These are phyloP conservation scores for Andrena trimmerana DNA, from an alignment of 2,888 invertebrate species.

Conservation along the genomic window DNA sequence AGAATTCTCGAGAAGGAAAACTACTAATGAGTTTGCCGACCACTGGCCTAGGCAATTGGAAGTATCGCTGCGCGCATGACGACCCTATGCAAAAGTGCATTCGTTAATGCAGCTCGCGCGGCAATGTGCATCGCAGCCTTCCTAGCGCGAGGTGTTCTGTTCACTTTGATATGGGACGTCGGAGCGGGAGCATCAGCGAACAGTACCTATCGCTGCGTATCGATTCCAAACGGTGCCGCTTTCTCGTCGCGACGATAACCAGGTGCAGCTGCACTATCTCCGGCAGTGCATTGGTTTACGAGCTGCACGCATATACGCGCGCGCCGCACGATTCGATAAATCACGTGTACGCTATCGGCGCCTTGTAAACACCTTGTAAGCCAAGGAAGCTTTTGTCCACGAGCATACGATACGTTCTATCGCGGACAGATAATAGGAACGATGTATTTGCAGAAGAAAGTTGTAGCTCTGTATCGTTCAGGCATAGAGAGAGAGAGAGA, in stretches of 20 bases:
- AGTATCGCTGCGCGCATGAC: too few relatives aligned
- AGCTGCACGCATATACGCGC: conserved; percentile 16
- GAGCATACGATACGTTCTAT: conserved; percentile 19
- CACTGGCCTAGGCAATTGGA: not conserved
- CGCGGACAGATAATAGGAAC: conserved; percentile 11
- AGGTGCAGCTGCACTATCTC: conserved; percentile 30
- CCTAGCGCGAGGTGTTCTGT: not conserved
- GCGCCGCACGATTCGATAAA: conserved; percentile 56
- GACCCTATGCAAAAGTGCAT: too few relatives aligned
- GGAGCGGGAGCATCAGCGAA: not conserved
- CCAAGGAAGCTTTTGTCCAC: conserved; percentile 44
- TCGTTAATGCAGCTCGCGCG: not conserved
- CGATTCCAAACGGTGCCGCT: conserved; percentile 30
- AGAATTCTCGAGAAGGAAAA: too few relatives aligned
- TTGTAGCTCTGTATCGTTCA: not conserved
- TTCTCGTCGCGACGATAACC: conserved; percentile 18
- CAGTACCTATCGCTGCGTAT: conserved; percentile 1
- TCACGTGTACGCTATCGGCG: conserved; percentile 37
- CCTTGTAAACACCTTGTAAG: conserved; percentile 49
- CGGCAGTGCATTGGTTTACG: conserved; percentile 3
- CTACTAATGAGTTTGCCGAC: too few relatives aligned
- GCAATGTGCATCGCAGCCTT: not conserved
- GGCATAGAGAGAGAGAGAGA: not conserved
- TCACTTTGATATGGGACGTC: not conserved
- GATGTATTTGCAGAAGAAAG: not conserved